Base-by-base conservation (phyloP, 2,113 vertebrate genomes). In the Oreochromis spilurus region DNA sequence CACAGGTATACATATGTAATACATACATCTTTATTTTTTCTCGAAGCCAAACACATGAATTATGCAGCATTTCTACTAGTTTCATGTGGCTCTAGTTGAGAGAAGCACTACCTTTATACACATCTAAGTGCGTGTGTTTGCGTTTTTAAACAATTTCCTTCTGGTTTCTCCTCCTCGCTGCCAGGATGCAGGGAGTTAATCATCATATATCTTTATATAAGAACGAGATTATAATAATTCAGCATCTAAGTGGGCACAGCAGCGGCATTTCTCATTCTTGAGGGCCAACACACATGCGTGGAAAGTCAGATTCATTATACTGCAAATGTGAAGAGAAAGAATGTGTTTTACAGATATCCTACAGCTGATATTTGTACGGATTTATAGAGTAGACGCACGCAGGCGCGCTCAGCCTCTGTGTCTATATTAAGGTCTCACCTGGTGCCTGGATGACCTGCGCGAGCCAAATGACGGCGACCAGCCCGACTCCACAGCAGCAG, bases 401-500 rank as follows among this genome's bases (percentile, higher is more conserved):
- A 21, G 24, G 58, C 57, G 81, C 60, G 65, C 79, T 67, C 80
- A 70, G 81, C 13, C 21, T 53, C n/a, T 10, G 4, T 7, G 58
- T 89, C 62, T 90, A 67, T 90, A 72, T 86, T 70, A 81, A 90
- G 90, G 85, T 92, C 95, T 94, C 94, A 96, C 96, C 96, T 96
- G 96, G 95, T 87, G 94, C 91, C 89, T 94, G 95, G 87, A 94
- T 87, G 88, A 96, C 90, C 91, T 95, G 96, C 2, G 93, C 31
- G 91, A 97, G 89, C 95, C 96, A 95, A 53, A 96, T 89, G 88
- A 95, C 92, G 58, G 95, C 94, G 81, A 96, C 43, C 87, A 96
- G 93, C 81, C 93, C 96, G 90, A 95, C 80, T 88, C 93, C 96
- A 40, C 95, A 92, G 95, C 95, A 96, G 96, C 96, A 97, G 89